These are phyloP conservation scores for Chaetorhynchus papuensis DNA, from an alignment of 2,113 vertebrate species.

Conservation along the genomic window DNA sequence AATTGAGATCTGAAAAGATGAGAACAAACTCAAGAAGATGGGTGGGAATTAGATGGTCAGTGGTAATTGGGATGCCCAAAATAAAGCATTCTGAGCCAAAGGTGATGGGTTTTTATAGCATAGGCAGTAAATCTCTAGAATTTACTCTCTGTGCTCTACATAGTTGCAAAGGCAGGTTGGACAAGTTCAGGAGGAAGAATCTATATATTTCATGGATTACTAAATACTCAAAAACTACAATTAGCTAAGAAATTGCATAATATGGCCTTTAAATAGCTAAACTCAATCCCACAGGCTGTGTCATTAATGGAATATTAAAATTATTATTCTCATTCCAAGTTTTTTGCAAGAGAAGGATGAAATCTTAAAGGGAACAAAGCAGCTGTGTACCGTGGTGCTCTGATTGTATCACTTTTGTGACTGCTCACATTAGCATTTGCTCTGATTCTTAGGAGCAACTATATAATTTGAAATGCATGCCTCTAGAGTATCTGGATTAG, in stretches of 20 bases:
- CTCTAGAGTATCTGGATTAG: background rate
- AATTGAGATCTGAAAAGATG: background rate
- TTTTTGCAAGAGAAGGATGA: background rate
- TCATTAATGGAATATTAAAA: background rate
- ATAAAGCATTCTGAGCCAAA: background rate
- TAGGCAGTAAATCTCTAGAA: background rate
- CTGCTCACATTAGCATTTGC: constrained; percentile 32
- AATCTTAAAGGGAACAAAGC: background rate
- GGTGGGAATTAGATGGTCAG: background rate
- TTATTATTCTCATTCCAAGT: background rate
- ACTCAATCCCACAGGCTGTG: background rate
- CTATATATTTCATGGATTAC: background rate
- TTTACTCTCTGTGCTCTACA: background rate
- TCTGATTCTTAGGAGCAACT: constrained; percentile 8
- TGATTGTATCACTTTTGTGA: background rate
- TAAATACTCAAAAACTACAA: background rate
- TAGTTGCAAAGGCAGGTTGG: background rate
- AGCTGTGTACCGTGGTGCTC: background rate
- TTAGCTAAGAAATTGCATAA: background rate
- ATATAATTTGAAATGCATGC: background rate
- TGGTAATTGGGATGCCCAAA: background rate
- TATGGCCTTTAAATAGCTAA: background rate
- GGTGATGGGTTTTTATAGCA: background rate
- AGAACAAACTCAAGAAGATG: background rate
- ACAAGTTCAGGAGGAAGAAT: background rate